Conservation (phyloP, 2,113 vertebrate genomes). For the Penelope pileata region DNA sequence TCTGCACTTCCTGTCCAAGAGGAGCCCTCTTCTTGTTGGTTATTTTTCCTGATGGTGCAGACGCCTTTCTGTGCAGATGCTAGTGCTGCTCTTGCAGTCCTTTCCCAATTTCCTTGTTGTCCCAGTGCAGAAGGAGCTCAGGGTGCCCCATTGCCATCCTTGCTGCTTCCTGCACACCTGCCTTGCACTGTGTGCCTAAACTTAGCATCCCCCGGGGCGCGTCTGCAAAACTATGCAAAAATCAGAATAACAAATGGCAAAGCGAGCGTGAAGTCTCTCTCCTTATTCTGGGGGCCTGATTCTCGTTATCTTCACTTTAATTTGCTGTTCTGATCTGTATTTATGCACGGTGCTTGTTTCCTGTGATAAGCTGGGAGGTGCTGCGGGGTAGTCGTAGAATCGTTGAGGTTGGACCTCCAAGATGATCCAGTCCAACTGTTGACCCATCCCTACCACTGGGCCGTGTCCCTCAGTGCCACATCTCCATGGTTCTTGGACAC, state of each 20-base stretch:
- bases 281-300: background rate
- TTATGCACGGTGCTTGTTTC: background rate
- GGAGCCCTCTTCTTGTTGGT: background rate
- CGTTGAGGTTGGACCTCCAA: no score
- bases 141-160: rapidly evolving
- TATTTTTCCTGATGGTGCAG: background rate
- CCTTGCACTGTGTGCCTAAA: rapidly evolving
- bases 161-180: rapidly evolving
- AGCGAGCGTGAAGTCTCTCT: background rate
- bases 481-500: no score
- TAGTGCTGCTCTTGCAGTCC: background rate
- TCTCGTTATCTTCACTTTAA: background rate
- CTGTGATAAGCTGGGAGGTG: no score
- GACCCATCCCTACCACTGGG: no score
- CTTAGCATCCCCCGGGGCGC: rapidly evolving
- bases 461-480: no score
- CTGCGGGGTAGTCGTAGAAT: no score
- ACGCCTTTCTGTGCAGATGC: rapidly evolving
- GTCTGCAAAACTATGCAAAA: background rate
- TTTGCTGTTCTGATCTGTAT: background rate
- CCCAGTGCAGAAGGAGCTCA: background rate
- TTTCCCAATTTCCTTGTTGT: rapidly evolving
- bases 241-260: background rate
- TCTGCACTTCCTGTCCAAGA: background rate
- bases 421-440: no score